Evolutionary conservation across 2,888 invertebrate genomes (phyloP).

Genomic region (Micropterix aruncella): DNA sequence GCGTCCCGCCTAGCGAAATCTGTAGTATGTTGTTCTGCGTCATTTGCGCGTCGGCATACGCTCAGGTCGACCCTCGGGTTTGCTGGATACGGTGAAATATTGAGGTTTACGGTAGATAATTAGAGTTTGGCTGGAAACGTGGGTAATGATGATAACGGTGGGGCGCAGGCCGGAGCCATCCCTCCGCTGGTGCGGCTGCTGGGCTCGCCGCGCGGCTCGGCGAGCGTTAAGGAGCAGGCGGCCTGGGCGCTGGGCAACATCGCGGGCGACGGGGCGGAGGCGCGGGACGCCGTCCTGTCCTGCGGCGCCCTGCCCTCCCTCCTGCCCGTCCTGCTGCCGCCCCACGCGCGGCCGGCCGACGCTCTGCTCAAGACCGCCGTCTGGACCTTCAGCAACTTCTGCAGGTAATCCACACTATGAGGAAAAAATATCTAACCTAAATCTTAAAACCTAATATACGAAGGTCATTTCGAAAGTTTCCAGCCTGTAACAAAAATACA

Average conservation of each 20-base stretch:
- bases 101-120: no score
- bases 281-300: conserved; percentile 69
- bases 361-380: conserved; percentile 69
- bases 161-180: conserved; percentile 71
- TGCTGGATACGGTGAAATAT: no score
- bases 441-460: no score
- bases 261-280: conserved; percentile 73
- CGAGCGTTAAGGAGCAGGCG: conserved; percentile 83
- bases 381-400: conserved; percentile 89
- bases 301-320: conserved; percentile 59
- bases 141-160: no score
- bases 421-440: no score
- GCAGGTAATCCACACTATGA: conserved; percentile 38
- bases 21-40: no score
- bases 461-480: no score
- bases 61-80: no score
- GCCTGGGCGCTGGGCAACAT: conserved; percentile 98
- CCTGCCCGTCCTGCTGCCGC: conserved; percentile 38
- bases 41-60: no score
- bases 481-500: no score
- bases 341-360: conserved; percentile 39
- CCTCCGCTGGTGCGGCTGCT: conserved; percentile 66
- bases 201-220: conserved; percentile 45
- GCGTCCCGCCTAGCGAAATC: no score
- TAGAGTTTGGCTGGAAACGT: no score